These are phyloP conservation scores for Myodes glareolus DNA, from an alignment of 2,113 vertebrate species.

Conservation along the genomic window DNA sequence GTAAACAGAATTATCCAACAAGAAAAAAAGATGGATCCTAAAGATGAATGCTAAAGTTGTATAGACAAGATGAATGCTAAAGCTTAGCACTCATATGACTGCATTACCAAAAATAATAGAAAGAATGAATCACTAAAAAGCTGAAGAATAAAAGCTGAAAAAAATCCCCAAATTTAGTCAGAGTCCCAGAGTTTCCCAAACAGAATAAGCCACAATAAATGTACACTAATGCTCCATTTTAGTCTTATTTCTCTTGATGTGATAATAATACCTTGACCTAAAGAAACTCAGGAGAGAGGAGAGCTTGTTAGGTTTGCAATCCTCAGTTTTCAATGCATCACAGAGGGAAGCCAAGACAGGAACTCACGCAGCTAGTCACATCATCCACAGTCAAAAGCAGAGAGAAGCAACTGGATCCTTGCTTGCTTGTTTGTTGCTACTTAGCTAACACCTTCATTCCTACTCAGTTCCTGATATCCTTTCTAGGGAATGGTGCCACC, in stretches of 20 bases:
- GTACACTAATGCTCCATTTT: background rate
- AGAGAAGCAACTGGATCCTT: background rate
- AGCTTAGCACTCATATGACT: background rate
- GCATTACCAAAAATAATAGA: background rate
- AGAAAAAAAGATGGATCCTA: background rate
- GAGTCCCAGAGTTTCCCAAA: background rate
- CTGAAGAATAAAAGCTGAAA: background rate
- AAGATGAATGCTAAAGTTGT: background rate
- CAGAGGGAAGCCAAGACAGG: background rate
- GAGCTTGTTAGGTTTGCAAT: background rate
- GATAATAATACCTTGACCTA: background rate
- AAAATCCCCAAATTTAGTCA: background rate
- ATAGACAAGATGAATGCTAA: background rate
- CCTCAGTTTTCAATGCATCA: too few relatives aligned
- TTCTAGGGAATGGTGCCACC: background rate
- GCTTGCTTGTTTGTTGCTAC: background rate
- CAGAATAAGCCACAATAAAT: constrained; percentile 31
- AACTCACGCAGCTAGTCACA: background rate
- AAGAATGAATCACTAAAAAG: background rate
- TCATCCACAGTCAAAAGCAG: background rate
- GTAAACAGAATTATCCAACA: background rate
- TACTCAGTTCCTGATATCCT: background rate
- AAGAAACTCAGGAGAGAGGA: background rate
- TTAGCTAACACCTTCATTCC: background rate
- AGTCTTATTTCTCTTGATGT: background rate